Conservation (phyloP, 2,797 vertebrate species). For the Thunnus albacares region DNA sequence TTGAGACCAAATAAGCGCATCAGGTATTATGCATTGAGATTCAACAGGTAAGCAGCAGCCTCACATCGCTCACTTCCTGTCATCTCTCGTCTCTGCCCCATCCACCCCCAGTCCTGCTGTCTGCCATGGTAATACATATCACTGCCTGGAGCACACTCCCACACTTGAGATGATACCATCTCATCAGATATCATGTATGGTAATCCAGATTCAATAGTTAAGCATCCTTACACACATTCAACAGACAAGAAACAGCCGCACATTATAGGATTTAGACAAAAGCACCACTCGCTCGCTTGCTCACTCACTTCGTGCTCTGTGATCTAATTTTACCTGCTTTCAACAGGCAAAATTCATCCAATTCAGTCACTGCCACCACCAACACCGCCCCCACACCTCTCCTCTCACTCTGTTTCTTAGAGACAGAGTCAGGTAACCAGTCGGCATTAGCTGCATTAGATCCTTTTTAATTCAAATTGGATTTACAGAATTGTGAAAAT, state of each 20-base stretch:
- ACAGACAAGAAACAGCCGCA: slow-evolving; percentile 27
- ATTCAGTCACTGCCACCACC: slow-evolving; percentile 31
- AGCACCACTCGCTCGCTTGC: slow-evolving; percentile 20
- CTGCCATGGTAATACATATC: slow-evolving; percentile 54
- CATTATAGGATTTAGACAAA: slow-evolving; percentile 53
- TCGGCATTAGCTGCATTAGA: slow-evolving; percentile 36
- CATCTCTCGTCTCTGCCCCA: slow-evolving; percentile 49
- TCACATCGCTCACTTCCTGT: slow-evolving; percentile 62
- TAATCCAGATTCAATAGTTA: slow-evolving; percentile 63
- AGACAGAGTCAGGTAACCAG: slow-evolving; percentile 53
- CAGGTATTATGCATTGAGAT: slow-evolving; percentile 41
- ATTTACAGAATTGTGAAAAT: slow-evolving; percentile 51
- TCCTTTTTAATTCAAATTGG: slow-evolving; percentile 45
- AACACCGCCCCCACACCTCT: slow-evolving; percentile 38
- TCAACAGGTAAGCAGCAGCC: slow-evolving; percentile 65
- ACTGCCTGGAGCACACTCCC: slow-evolving; percentile 61
- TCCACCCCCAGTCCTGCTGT: slow-evolving; percentile 57
- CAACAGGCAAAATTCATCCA: slow-evolving; percentile 48
- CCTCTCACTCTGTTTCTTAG: slow-evolving; percentile 35
- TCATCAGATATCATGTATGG: slow-evolving; percentile 60
- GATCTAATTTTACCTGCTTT: slow-evolving; percentile 63
- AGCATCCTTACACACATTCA: slow-evolving; percentile 54
- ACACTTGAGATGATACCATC: slow-evolving; percentile 60
- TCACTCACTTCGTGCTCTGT: slow-evolving; percentile 14
- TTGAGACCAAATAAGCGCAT: slow-evolving; percentile 53